phyloP scores from a whole-genome alignment of 1,140 invertebrate genomes.

The Musca domestica region DNA sequence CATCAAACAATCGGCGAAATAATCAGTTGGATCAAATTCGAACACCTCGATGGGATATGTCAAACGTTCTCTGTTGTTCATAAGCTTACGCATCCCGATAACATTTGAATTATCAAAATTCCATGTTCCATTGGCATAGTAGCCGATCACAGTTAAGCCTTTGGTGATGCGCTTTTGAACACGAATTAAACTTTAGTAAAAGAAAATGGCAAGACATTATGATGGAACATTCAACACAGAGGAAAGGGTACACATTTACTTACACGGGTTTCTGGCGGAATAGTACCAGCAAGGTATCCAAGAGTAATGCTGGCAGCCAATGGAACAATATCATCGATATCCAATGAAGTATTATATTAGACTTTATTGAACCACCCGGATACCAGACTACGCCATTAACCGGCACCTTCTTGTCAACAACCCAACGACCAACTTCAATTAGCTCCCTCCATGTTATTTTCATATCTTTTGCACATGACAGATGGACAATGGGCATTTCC shows the following conservation, averaged over 20 bases:
- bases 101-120: constrained; percentile 68
- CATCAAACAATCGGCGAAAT: constrained; percentile 72
- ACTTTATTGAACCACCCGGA: too few species aligned
- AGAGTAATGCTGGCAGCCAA: too few species aligned
- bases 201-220: not conserved
- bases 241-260: too few species aligned
- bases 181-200: constrained; percentile 68
- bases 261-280: constrained; percentile 80
- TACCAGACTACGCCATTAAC: constrained; percentile 69
- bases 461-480: constrained; percentile 70
- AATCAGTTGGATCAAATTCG: constrained; percentile 67
- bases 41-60: constrained; percentile 71
- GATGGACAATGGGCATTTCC: too few species aligned
- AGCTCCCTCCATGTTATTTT: constrained; percentile 77
- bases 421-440: constrained; percentile 71
- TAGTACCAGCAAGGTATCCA: too few species aligned
- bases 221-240: constrained; percentile 31
- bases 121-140: constrained; percentile 83
- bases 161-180: constrained; percentile 75
- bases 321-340: not conserved
- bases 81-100: constrained; percentile 55
- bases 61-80: constrained; percentile 65
- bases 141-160: constrained; percentile 81
- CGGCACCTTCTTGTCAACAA: constrained; percentile 66
- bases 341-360: too few species aligned